These are phyloP conservation scores for Schizaphis graminum DNA, from an alignment of 2,888 invertebrate genomes.

Conservation along the genomic window DNA sequence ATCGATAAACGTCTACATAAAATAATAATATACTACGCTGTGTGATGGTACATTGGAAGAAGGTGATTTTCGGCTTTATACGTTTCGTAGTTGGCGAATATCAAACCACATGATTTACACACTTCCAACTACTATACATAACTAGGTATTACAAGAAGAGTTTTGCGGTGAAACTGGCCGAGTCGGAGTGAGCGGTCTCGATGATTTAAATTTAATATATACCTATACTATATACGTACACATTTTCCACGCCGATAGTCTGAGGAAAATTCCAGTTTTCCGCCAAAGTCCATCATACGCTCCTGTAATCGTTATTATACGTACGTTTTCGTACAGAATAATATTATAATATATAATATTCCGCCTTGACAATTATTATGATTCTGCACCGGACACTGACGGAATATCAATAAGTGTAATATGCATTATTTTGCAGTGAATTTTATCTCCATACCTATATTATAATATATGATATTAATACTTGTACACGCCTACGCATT, in stretches of 20 bases:
- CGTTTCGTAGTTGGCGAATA: background rate
- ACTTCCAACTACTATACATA: background rate
- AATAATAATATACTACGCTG: background rate
- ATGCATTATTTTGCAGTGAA: background rate
- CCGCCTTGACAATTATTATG: slow-evolving; percentile 35
- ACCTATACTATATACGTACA: background rate
- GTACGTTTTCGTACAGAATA: background rate
- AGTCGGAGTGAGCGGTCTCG: background rate
- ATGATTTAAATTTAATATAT: slow-evolving; percentile 20
- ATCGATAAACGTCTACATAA: background rate
- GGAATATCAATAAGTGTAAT: slow-evolving; percentile 23
- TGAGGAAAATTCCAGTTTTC: background rate
- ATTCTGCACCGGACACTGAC: slow-evolving; percentile 3
- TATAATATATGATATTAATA: background rate
- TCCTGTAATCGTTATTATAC: background rate
- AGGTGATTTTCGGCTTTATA: background rate
- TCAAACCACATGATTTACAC: background rate
- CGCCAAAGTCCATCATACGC: background rate
- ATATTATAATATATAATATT: slow-evolving; percentile 5
- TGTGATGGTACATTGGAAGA: background rate
- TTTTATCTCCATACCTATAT: background rate
- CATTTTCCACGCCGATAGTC: background rate
- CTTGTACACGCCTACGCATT: background rate
- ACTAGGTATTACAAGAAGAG: background rate
- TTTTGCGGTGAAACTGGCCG: background rate